Conservation (phyloP, 2,888 invertebrate genomes). For the Monochamus alternatus region DNA sequence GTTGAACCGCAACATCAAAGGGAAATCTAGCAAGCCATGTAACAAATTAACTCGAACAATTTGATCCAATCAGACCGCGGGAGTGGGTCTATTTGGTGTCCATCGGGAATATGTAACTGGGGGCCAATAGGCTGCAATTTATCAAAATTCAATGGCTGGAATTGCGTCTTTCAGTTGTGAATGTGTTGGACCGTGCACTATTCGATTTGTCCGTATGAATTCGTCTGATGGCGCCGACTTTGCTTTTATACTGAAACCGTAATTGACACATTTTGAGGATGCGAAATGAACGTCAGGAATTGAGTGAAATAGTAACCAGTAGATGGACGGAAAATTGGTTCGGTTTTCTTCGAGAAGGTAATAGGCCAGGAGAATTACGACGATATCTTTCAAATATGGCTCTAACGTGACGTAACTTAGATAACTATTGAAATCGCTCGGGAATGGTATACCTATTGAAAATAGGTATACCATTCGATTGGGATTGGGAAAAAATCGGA, state of each 20-base stretch:
- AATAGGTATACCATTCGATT: no score
- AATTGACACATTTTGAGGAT: not conserved
- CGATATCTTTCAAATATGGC: no score
- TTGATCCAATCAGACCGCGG: not conserved
- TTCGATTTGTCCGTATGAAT: constrained; percentile 9
- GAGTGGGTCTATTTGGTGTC: constrained; percentile 2
- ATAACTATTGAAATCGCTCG: no score
- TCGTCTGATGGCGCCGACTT: not conserved
- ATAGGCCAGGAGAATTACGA: no score
- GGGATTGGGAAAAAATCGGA: no score
- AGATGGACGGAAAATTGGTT: no score
- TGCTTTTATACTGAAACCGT: not conserved
- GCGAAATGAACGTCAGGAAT: not conserved
- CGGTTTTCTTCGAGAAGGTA: no score
- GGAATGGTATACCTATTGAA: no score
- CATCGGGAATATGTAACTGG: constrained; percentile 5
- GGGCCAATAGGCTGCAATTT: constrained; percentile 14
- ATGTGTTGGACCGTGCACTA: constrained; percentile 8
- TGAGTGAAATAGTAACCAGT: not conserved
- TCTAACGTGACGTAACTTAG: no score
- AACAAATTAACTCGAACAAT: constrained; percentile 17
- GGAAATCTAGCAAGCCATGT: not conserved
- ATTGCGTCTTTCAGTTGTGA: not conserved
- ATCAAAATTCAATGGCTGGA: constrained; percentile 24
- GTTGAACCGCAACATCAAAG: constrained; percentile 5